These are phyloP conservation scores for Phylloscopus whistleri DNA, from an alignment of 2,113 vertebrate genomes.

Conservation along the genomic window DNA sequence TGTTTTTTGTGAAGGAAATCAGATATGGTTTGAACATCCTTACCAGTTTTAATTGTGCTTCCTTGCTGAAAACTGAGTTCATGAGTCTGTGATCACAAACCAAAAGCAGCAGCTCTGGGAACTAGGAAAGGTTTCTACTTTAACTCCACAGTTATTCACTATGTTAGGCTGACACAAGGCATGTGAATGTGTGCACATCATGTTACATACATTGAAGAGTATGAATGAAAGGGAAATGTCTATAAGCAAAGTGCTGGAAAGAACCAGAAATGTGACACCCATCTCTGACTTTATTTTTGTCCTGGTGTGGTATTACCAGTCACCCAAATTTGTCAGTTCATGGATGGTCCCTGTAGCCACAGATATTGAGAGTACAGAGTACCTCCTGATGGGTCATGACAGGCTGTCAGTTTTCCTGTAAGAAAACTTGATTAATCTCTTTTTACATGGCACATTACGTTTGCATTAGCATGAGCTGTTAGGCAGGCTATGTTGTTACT, in stretches of 20 bases:
- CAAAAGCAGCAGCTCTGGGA: background rate
- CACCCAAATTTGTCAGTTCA: constrained; percentile 15
- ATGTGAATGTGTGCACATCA: background rate
- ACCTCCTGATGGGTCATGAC: background rate
- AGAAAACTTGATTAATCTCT: constrained; percentile 56
- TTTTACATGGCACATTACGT: constrained; percentile 52
- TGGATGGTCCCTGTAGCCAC: constrained; percentile 8
- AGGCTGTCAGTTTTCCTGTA: constrained; percentile 36
- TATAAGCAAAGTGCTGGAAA: background rate
- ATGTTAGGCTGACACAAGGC: constrained; percentile 6
- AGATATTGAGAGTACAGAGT: background rate
- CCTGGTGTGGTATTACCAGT: background rate
- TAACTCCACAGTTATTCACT: background rate
- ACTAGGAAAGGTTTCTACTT: constrained; percentile 4
- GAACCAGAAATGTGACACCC: background rate
- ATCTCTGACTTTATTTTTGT: background rate
- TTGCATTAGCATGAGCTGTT: constrained; percentile 46
- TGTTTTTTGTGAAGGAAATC: constrained; percentile 53
- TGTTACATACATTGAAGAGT: background rate
- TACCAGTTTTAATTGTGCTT: constrained; percentile 53
- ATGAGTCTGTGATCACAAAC: constrained; percentile 19
- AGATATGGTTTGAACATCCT: constrained; percentile 35
- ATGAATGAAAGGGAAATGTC: background rate
- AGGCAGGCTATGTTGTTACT: constrained; percentile 45
- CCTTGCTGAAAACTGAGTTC: constrained; percentile 49